Evolutionary conservation across 2,888 invertebrate genomes (phyloP).

Genomic region (Synanthedon vespiformis): DNA sequence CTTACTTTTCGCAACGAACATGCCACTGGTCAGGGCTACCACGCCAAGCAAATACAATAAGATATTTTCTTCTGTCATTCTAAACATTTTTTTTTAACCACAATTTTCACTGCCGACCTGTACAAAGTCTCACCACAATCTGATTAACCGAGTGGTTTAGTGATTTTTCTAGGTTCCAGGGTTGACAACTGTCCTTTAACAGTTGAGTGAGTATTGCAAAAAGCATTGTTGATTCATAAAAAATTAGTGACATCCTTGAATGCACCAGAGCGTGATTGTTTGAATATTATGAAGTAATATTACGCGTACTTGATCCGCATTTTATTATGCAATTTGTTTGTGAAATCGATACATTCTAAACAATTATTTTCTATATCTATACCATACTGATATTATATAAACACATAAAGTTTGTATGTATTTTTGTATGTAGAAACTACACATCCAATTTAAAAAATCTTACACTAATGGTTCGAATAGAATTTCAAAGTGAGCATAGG

Average conservation of each 20-base stretch:
- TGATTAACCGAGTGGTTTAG: slow-evolving; percentile 9
- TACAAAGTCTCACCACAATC: slow-evolving; percentile 11
- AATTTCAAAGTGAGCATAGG: too few species aligned
- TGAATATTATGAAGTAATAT: slow-evolving; percentile 8
- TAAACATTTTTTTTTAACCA: slow-evolving; percentile 10
- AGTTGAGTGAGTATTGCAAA: slow-evolving; percentile 20
- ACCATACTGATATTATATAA: too few species aligned
- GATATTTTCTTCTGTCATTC: slow-evolving; percentile 11
- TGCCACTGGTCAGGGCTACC: slow-evolving; percentile 20
- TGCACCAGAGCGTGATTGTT: slow-evolving; percentile 25
- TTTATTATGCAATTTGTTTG: background rate
- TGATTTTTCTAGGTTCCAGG: slow-evolving; percentile 10
- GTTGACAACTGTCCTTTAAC: slow-evolving; percentile 33
- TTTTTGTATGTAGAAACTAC: too few species aligned
- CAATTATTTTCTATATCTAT: too few species aligned
- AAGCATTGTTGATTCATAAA: slow-evolving; percentile 27
- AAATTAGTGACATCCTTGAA: slow-evolving; percentile 56
- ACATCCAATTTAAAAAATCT: too few species aligned
- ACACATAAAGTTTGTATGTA: too few species aligned
- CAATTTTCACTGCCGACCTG: slow-evolving; percentile 18
- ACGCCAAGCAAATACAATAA: slow-evolving; percentile 21
- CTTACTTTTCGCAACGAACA: slow-evolving; percentile 48
- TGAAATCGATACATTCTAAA: slow-evolving; percentile 1
- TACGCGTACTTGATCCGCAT: slow-evolving; percentile 1
- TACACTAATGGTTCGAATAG: too few species aligned